These are phyloP conservation scores for Neodiprion fabricii DNA, from an alignment of 1,140 invertebrate genomes.

Conservation along the genomic window DNA sequence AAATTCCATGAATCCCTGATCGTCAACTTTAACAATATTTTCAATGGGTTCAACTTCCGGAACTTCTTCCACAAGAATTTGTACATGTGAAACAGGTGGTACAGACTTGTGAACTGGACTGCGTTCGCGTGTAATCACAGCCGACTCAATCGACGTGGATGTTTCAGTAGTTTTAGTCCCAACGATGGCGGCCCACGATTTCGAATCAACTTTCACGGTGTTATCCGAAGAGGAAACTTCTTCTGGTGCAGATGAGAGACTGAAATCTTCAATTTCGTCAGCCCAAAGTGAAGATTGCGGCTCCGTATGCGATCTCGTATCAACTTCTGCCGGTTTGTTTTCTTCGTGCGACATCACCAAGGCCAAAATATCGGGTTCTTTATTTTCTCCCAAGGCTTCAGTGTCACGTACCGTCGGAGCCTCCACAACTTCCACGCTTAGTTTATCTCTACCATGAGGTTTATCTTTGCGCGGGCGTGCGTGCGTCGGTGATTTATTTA, in stretches of 20 bases:
- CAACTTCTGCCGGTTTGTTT: neutral
- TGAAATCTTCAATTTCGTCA: conserved; percentile 22
- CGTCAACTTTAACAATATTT: conserved; percentile 54
- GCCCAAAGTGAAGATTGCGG: conserved; percentile 12
- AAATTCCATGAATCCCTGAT: conserved; percentile 62
- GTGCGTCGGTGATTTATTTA: conserved; percentile 5
- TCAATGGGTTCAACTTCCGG: conserved; percentile 43
- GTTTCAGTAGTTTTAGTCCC: conserved; percentile 34
- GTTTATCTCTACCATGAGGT: neutral
- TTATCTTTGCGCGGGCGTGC: neutral
- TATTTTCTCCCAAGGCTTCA: neutral
- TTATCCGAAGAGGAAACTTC: conserved; percentile 17
- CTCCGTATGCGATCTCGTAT: neutral
- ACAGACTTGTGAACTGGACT: neutral
- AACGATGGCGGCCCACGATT: conserved; percentile 43
- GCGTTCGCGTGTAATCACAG: neutral
- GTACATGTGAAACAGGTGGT: conserved; percentile 49
- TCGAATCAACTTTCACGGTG: conserved; percentile 5
- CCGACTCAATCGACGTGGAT: conserved; percentile 16
- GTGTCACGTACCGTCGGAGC: neutral
- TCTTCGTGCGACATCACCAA: neutral
- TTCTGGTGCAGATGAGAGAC: neutral
- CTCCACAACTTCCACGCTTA: neutral
- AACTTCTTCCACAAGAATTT: conserved; percentile 55
- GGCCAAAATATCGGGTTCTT: neutral